Percentiles rank a stretch among this genome's conserved stretches.
These are phyloP conservation scores for Limnodromus scolopaceus DNA, from an alignment of 2,797 vertebrate genomes.

Conservation along the genomic window DNA sequence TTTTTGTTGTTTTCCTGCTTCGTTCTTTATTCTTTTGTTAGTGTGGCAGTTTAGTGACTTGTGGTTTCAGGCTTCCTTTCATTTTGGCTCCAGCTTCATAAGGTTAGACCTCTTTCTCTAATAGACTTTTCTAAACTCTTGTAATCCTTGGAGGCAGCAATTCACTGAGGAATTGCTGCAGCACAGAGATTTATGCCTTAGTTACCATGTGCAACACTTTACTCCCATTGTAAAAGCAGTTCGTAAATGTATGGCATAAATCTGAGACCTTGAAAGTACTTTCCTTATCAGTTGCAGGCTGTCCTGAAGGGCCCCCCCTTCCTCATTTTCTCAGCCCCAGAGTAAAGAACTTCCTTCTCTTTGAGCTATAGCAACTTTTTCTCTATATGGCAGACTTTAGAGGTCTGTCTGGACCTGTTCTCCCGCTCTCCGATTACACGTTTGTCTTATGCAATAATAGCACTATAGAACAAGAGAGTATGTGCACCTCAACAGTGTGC, in stretches of 20 bases:
- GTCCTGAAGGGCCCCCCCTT: background rate
- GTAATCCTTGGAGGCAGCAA: background rate
- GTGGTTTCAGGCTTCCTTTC: background rate
- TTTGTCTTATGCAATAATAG: background rate
- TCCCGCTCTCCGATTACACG: background rate
- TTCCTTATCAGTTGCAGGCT: background rate
- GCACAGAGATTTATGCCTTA: background rate
- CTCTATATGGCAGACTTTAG: background rate
- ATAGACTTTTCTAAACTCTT: background rate
- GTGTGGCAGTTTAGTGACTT: background rate
- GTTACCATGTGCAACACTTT: background rate
- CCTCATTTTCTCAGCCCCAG: background rate
- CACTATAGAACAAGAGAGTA: background rate
- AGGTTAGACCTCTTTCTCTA: background rate
- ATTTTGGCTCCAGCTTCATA: background rate
- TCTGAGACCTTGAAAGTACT: background rate
- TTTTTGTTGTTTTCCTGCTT: background rate
- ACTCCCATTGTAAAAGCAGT: background rate
- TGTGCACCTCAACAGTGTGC: background rate
- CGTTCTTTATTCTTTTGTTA: background rate
- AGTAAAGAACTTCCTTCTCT: background rate
- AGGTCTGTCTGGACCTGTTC: background rate
- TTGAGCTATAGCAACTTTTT: background rate
- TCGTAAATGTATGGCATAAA: background rate
- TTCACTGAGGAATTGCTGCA: background rate